Base-by-base conservation (phyloP, 2,888 invertebrate species). In the Campoplex nolae region DNA sequence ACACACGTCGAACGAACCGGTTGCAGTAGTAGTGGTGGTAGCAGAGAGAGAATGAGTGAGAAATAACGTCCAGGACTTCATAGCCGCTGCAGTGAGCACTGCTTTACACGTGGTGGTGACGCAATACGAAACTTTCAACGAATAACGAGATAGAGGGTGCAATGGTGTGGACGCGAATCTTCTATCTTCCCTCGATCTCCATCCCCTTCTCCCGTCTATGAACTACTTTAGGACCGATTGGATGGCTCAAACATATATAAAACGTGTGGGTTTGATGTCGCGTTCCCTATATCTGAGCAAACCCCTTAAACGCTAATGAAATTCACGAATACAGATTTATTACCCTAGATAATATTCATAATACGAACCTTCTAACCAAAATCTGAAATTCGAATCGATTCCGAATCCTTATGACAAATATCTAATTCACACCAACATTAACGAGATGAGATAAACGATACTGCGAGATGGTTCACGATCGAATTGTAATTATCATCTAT, bases 1-100 rank as follows among this genome's bases (percentile, higher is more conserved):
- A 93, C 92, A 93, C 92, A 93, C 92, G 91, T 90, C 91, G 91
- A 92, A 93, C 91, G 92, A 92, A 92, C 92, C 90, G 70, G 86
- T 67, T 71, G 76, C 48, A 45, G 54, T n/a, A 6, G 28, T 16
- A 16, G 16, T 73, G n/a, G 42, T 45, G n/a, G n/a, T 38, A 6
- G 38, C 38, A 38, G 38, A 3, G 45, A 32, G 54, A 54, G 38
- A 81, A 56, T 18, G 51, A 78, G 65, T 74, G 51, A 65, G 54
- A 68, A 16, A 62, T 51, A 73, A 35, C 45, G 42, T 81, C 90
- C 87, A 81, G 78, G 68, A 68, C 83, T 73, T 79, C 74, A 54
- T 54, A 58, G 74, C 86, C 79, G 67, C 79, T 67, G 28, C 48
- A 38, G 67, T 62, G 45, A 48, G 71, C 54, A 73, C 76, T 78